A percentile compares a stretch with the other conserved stretches of the same genome.
These are phyloP conservation scores for Istiophorus platypterus DNA, from an alignment of 2,113 vertebrate genomes.

Conservation along the genomic window DNA sequence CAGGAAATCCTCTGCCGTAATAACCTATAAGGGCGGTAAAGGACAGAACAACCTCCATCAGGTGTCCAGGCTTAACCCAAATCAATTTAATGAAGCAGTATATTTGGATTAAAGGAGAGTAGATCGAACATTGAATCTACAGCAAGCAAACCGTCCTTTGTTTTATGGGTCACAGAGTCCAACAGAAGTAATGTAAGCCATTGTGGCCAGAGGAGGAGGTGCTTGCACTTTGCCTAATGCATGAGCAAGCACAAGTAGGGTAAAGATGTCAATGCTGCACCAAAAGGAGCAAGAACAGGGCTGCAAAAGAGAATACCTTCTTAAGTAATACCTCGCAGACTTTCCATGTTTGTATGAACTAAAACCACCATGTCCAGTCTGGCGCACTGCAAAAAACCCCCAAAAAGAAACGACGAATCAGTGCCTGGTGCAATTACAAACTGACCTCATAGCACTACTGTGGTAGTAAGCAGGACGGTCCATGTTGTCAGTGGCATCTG, in stretches of 20 bases:
- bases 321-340: constrained; percentile 39
- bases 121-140: constrained; percentile 18
- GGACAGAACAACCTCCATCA: constrained; percentile 28
- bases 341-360: constrained; percentile 47
- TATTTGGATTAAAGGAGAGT: constrained; percentile 19
- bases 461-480: no score
- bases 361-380: background rate
- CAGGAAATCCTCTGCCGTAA: constrained; percentile 53
- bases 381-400: background rate
- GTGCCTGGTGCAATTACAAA: background rate
- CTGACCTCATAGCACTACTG: background rate
- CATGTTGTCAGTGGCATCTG: background rate
- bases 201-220: constrained; percentile 9
- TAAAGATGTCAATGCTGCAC: constrained; percentile 36
- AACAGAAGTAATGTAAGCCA: constrained; percentile 26
- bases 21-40: constrained; percentile 27
- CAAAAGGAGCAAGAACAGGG: background rate
- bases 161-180: constrained; percentile 41
- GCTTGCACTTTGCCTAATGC: constrained; percentile 39
- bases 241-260: constrained; percentile 53
- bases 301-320: constrained; percentile 14
- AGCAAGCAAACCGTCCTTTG: constrained; percentile 3
- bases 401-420: constrained; percentile 27
- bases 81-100: constrained; percentile 28
- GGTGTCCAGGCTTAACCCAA: constrained; percentile 13